Evolutionary conservation across 2,888 invertebrate species (phyloP), one percentile per base, ranked within the genome.

Genomic region (Cerastis rubricosa): DNA sequence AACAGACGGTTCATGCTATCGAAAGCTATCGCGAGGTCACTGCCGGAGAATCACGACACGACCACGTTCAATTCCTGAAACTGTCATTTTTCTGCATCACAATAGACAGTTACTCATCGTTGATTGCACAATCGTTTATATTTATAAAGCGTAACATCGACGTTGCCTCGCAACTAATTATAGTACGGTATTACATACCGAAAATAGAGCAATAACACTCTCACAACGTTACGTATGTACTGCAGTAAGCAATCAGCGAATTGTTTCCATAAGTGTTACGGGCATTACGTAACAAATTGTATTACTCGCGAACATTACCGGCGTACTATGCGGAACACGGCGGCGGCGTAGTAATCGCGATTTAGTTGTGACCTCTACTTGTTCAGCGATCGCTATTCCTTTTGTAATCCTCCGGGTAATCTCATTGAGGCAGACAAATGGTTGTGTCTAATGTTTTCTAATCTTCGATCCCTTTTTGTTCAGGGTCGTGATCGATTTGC

Each of bases 21-120:
- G 95, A 95, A 95, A 95, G 92, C 95, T 91, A 92, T 89, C 86
- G 93, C 96, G 96, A 96, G 96, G 96, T 96, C 96, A 96, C 95
- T 95, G 94, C 89, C 95, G 95, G 91, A 93, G 90, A 91, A 93
- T 93, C 92, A 89, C 91, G 92, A 90, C 88, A 90, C 89, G 87
- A 91, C 79, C 88, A 89, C 89, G 87, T 85, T 85, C 87, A 88
- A 92, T 91, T 89, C 88, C 89, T 89, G 84, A 84, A 84, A 88
- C 80, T 87, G 80, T 47, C 82, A 83, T 86, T 89, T 76, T 75
- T 80, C 74, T 80, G 79, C 83, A 86, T 87, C 74, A 84, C 86
- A 87, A 87, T 87, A 79, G 84, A 78, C 80, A 80, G 82, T 87
- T 84, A 78, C 82, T 89, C 85, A 88, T 89, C 84, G 66, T 78